A percentile compares a stretch with the other conserved stretches of the same genome.
Evolutionary conservation across 1,140 invertebrate species (phyloP).

Genomic region (Atta texana): DNA sequence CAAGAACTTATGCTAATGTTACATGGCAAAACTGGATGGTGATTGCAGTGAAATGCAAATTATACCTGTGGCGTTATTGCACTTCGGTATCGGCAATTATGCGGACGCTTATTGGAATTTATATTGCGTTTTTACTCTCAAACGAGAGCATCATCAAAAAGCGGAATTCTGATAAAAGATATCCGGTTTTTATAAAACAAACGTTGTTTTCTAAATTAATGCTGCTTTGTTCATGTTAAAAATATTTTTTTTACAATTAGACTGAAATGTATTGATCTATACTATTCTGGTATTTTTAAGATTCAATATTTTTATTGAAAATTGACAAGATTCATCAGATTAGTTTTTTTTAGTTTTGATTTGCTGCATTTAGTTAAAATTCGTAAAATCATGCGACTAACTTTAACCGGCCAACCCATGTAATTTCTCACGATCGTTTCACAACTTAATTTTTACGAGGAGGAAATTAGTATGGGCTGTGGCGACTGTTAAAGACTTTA

Average conservation of each 20-base stretch:
- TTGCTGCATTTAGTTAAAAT: conserved; percentile 8
- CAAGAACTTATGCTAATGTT: conserved; percentile 67
- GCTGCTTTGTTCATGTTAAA: not conserved
- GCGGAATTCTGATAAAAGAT: not conserved
- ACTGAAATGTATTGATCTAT: not conserved
- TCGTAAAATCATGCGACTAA: not conserved
- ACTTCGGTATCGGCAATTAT: conserved; percentile 59
- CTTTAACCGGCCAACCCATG: conserved; percentile 8
- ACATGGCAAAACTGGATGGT: conserved; percentile 38
- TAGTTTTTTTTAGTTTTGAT: not conserved
- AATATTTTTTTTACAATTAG: not conserved
- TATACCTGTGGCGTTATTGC: conserved; percentile 60
- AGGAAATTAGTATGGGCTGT: conserved; percentile 60
- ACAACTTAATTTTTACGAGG: conserved; percentile 55
- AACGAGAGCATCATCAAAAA: not conserved
- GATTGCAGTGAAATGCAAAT: conserved; percentile 69
- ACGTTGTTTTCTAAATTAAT: not conserved
- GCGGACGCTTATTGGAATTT: conserved; percentile 64
- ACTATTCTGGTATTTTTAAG: not conserved
- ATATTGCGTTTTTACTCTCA: conserved; percentile 45
- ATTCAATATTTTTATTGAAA: not conserved
- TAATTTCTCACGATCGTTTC: conserved; percentile 60
- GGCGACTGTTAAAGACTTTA: conserved; percentile 52
- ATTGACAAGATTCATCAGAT: not conserved
- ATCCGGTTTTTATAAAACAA: not conserved